phyloP scores from a whole-genome alignment of 2,888 invertebrate species.

The Plebejus argus region DNA sequence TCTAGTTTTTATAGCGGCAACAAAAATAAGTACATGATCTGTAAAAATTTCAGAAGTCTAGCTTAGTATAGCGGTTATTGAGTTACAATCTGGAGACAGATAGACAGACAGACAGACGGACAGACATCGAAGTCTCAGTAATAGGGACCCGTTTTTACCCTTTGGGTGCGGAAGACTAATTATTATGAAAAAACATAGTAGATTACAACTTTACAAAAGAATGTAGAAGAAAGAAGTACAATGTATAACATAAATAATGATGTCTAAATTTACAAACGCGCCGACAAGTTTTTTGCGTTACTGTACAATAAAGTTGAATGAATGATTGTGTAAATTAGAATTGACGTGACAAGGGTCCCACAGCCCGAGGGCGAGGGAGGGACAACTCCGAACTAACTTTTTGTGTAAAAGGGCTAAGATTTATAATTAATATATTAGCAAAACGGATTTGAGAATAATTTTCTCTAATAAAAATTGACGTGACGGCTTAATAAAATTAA shows the following conservation, averaged over 20 bases:
- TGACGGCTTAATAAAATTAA: not conserved
- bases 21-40: no score
- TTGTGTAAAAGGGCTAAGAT: conserved; percentile 23
- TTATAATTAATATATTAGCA: conserved; percentile 31
- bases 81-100: no score
- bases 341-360: conserved; percentile 34
- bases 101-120: no score
- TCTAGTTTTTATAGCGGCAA: no score
- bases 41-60: no score
- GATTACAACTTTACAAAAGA: no score
- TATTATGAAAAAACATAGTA: no score
- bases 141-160: no score
- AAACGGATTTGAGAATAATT: conserved; percentile 1
- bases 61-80: no score
- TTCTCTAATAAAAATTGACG: conserved; percentile 3
- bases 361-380: conserved; percentile 18
- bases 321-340: conserved; percentile 31
- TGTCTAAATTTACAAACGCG: not conserved
- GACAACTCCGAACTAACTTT: conserved; percentile 25
- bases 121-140: no score
- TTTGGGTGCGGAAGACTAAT: no score
- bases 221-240: no score
- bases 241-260: not conserved
- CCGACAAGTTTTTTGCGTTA: conserved; percentile 25
- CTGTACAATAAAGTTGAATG: conserved; percentile 32